phyloP scores from a whole-genome alignment of 2,113 vertebrate species.

The Dinomys branickii region DNA sequence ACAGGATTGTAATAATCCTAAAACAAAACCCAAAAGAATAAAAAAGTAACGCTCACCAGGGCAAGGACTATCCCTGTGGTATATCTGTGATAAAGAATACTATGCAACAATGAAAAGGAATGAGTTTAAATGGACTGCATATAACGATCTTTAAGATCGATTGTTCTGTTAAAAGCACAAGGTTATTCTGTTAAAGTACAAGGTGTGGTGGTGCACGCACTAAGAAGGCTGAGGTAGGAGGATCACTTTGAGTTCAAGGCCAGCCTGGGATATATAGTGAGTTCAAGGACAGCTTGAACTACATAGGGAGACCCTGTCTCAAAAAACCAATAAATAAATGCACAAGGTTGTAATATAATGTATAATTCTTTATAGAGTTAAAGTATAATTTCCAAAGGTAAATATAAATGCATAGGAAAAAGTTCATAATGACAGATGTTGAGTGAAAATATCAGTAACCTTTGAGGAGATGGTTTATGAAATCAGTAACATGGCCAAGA shows the following conservation, averaged over 20 bases:
- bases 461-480: neutral
- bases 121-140: neutral
- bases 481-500: neutral
- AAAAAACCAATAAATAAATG: neutral
- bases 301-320: neutral
- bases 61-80: neutral
- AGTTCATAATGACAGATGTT: neutral
- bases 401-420: neutral
- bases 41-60: neutral
- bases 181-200: neutral
- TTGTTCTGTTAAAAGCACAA: neutral
- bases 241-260: neutral
- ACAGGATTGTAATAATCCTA: neutral
- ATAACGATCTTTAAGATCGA: neutral
- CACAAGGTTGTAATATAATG: neutral
- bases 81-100: neutral
- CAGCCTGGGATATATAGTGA: neutral
- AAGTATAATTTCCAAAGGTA: neutral
- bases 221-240: neutral
- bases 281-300: neutral
- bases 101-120: neutral
- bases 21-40: neutral
- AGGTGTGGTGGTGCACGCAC: neutral
- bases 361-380: neutral
- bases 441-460: neutral